Base-by-base conservation (phyloP, 2,888 invertebrate species). In the Drosophila dives region DNA sequence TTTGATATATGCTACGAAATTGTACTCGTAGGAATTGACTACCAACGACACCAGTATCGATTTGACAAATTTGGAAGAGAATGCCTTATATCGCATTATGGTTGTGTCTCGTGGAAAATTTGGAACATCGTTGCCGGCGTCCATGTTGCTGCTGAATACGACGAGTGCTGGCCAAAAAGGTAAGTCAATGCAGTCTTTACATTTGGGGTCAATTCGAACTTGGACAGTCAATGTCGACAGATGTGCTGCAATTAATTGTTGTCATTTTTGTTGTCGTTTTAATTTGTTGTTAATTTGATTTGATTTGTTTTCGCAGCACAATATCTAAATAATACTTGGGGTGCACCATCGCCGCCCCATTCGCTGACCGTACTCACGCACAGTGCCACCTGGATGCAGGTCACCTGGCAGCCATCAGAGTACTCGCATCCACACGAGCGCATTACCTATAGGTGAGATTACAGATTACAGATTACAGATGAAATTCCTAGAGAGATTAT, bases 381-480 rank as follows among this genome's bases (percentile, higher is more conserved):
- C 91, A 96, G 96, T 56, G 97, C 97, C 54, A 97, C 97, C 6
- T 97, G 96, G 95, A 95, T 97, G 55, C 95, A 96, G 0, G 94
- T 97, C 62, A 94, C 95, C 15, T 97, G 97, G 97, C 96, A 97
- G 89, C 97, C 97, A 5, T 97, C 97, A 4, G 96, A 96, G 93
- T 96, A 96, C 93, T 96, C 96, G 45, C 96, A 96, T 91, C 97
- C 97, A 0, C 95, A 96, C 61, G 97, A 97, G 92, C 95, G 95
- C 88, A 95, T 97, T 64, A 94, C 94, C 1, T 97, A 97, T 92
- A 95, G 95, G 96, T 96, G 92, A 92, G 94, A 26, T 26, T 26
- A 26, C 15, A 92, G 94, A 26, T 26, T 26, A 26, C 15, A 11
- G 29, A 51, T 15, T 34, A 33, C 12, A 12, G 29, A 32, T 23